These are phyloP conservation scores for Lota lota DNA, from an alignment of 2,113 vertebrate species.

Conservation along the genomic window DNA sequence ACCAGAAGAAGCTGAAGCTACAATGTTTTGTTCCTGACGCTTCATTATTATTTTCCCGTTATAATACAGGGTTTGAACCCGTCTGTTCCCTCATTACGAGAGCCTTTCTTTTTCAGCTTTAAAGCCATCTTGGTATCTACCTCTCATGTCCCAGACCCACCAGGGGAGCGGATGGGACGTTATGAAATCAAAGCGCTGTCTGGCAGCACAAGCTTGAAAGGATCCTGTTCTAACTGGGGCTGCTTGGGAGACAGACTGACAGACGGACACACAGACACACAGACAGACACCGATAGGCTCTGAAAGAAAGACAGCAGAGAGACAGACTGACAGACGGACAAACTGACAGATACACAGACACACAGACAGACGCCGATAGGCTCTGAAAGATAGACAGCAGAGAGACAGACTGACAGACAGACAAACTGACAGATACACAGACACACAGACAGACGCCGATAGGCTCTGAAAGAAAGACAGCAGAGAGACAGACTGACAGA, in stretches of 20 bases:
- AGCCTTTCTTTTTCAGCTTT: too few relatives aligned
- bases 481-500: background rate
- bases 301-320: background rate
- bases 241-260: background rate
- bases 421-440: background rate
- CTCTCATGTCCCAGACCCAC: too few relatives aligned
- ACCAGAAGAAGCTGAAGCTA: too few relatives aligned
- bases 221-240: background rate
- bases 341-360: background rate
- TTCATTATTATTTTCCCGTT: too few relatives aligned
- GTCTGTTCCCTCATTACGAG: too few relatives aligned
- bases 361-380: background rate
- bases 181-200: too few relatives aligned
- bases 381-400: background rate
- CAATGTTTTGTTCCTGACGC: too few relatives aligned
- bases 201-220: too few relatives aligned
- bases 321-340: background rate
- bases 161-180: too few relatives aligned
- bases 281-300: background rate
- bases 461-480: background rate
- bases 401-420: background rate
- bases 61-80: too few relatives aligned
- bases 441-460: background rate
- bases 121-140: too few relatives aligned
- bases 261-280: background rate